These are phyloP conservation scores for Limnephilus lunatus DNA, from an alignment of 2,888 invertebrate genomes.

Conservation along the genomic window DNA sequence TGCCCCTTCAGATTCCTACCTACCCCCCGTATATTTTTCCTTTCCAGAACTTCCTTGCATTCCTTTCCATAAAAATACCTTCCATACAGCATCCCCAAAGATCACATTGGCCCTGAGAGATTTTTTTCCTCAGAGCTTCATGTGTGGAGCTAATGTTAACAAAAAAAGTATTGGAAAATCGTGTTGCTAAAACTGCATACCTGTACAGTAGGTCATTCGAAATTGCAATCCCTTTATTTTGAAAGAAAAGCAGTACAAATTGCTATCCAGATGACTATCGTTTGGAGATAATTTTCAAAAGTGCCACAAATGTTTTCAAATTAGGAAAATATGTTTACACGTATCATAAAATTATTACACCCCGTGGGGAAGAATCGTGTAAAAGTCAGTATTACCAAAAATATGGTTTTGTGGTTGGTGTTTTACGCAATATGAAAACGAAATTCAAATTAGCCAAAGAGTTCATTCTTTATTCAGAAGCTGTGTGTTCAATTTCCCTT, in stretches of 20 bases:
- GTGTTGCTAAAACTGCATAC: too few relatives aligned
- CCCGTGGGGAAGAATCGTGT: not conserved
- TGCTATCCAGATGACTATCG: too few relatives aligned
- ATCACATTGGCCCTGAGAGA: too few relatives aligned
- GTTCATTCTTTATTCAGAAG: not conserved
- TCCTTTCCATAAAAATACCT: too few relatives aligned
- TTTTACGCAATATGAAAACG: not conserved
- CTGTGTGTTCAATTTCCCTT: not conserved
- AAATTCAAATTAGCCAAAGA: not conserved
- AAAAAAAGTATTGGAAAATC: too few relatives aligned
- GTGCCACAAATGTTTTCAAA: not conserved
- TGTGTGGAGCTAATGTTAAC: too few relatives aligned
- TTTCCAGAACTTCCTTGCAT: too few relatives aligned
- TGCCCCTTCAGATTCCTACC: too few relatives aligned
- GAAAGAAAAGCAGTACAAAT: too few relatives aligned
- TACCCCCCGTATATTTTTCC: too few relatives aligned
- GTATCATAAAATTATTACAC: not conserved
- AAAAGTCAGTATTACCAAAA: not conserved
- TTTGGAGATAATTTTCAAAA: not conserved
- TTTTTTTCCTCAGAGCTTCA: too few relatives aligned
- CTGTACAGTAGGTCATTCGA: not conserved
- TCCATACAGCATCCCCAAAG: too few relatives aligned
- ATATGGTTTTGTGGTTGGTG: not conserved
- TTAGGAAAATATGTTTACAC: not conserved
- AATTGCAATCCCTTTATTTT: not conserved